Evolutionary conservation across 2,113 vertebrate species (phyloP), one percentile per base, ranked within the genome.

Genomic region (Malurus melanocephalus): DNA sequence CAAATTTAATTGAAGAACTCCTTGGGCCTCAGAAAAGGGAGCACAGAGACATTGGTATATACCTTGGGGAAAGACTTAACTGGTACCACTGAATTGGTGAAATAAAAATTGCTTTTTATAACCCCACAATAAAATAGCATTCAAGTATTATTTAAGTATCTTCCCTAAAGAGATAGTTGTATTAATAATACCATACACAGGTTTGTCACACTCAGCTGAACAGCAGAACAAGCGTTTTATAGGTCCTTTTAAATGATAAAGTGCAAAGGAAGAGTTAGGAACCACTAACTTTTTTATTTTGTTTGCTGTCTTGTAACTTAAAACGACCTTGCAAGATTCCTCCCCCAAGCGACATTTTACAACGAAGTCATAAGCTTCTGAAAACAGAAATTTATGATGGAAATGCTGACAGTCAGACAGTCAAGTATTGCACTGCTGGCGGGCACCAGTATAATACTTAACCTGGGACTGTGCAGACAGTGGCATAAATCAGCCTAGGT

Each of bases 321-420:
- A 96, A 97, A 95, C 30, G 93, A 94, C 95, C 94, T 97, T 94
- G 93, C 93, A 94, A 90, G 93, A 94, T 90, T 94, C 93, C 87
- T 77, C 90, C 87, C 88, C 49, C 30, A 45, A 92, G 93, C 73
- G 40, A 92, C 93, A 78, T 94, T 97, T 97, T 97, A 97, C 80
- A 93, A 87, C 82, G 2, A 87, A 92, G 84, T 90, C 93, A 92
- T 97, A 97, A 97, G 95, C 88, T 85, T 95, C 87, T 85, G 80
- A 90, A 96, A 96, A 92, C 93, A 96, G 77, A 90, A 91, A 94
- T 97, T 96, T 94, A 95, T 93, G 96, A 96, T 95, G 89, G 94
- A 95, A 96, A 95, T 93, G 81, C 95, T 95, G 90, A 92, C 86
- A 76, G 72, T 87, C 74, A 93, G 86, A 84, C 88, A 88, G 82